Base-by-base conservation (phyloP, 2,113 vertebrate genomes). In the Varanus salvator region DNA sequence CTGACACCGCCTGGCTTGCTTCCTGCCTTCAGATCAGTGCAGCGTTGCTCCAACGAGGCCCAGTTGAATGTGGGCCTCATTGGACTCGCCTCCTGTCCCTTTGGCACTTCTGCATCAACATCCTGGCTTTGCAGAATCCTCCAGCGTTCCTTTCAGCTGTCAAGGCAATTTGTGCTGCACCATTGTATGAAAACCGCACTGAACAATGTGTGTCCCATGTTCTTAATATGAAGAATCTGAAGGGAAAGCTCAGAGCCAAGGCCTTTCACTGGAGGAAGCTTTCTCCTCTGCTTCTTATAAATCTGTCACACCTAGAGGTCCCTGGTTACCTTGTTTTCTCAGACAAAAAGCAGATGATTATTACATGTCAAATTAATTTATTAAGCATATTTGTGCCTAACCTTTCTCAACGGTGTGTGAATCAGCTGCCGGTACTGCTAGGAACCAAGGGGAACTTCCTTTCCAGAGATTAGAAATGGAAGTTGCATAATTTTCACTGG, bases 71-170 rank as follows among this genome's bases (percentile, higher is more conserved):
- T 27, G 23, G 88, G 66, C 92, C 76, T 0, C 52, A 0, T 6
- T 93, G 94, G 89, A 17, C 91, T 78, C 0, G 0, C 86, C 88
- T 75, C 34, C 90, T 64, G 86, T 31, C 82, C 0, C 5, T 86
- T 80, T 94, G 95, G 94, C 94, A 60, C 68, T 86, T 12, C 0
- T 38, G 69, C 8, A 2, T 57, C 38, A 92, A 80, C 86, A 81
- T 1, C 4, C 34, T 23, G 89, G 90, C 91, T 94, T 93, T 60
- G 60, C 89, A 91, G 91, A 90, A 87, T 87, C 87, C 90, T 89
- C 84, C 23, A 75, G 89, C 89, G 84, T 38, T 94, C 92, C 76
- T 94, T 87, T 90, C 90, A 25, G 0, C 91, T 94, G 94, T 92
- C 94, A 94, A 77, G 85, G 91, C 87, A 34, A 90, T 90, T 94